phyloP scores from a whole-genome alignment of 64 coral and sea anemone species.

The Actinia tenebrosa region DNA sequence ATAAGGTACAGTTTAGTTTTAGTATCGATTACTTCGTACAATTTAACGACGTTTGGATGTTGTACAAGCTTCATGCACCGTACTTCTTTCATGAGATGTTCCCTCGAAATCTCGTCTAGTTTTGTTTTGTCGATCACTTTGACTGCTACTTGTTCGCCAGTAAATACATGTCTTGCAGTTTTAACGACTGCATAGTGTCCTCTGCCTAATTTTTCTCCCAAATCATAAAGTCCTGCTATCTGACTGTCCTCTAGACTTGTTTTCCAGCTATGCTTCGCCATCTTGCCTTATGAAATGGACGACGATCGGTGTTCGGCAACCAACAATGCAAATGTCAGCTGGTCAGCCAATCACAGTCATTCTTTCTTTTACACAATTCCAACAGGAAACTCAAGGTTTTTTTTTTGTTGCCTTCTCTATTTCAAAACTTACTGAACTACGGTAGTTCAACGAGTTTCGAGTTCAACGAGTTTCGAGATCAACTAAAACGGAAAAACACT shows the following conservation, averaged over 20 bases:
- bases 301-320: not conserved
- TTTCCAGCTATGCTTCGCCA: conserved; percentile 48
- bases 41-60: conserved; percentile 96
- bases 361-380: not conserved
- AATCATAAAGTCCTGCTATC: conserved; percentile 95
- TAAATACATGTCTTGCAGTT: conserved; percentile 94
- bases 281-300: conserved; percentile 35
- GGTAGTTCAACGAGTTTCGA: too few species aligned
- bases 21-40: conserved; percentile 99
- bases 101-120: conserved; percentile 83
- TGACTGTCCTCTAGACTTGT: conserved; percentile 62
- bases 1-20: conserved; percentile 97
- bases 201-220: conserved; percentile 87
- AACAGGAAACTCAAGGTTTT: not conserved
- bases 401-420: not conserved
- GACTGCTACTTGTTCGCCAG: conserved; percentile 93
- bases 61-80: conserved; percentile 99
- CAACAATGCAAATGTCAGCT: conserved; percentile 38
- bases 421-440: too few species aligned
- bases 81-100: conserved; percentile 92
- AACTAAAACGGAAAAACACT: too few species aligned
- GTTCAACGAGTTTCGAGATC: too few species aligned
- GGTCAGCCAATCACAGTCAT: conserved; percentile 24
- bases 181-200: conserved; percentile 99
- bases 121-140: conserved; percentile 99